Evolutionary conservation across 2,797 vertebrate species (phyloP).

Genomic region (Betta splendens): DNA sequence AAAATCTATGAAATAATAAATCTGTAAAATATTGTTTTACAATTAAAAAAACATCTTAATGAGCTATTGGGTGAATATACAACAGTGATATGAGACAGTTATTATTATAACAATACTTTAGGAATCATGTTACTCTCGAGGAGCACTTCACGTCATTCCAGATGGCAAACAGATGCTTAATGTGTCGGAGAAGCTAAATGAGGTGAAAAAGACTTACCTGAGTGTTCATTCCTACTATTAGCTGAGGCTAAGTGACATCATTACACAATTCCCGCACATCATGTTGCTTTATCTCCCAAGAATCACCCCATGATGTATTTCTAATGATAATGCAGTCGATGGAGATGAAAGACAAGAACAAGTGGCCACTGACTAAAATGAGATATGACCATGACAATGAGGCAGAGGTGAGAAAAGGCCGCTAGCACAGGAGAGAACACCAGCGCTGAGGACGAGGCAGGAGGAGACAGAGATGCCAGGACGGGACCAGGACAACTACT

Average conservation of each 20-base stretch:
- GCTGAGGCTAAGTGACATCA: constrained; percentile 8
- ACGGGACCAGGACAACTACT: constrained; percentile 26
- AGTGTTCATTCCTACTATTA: constrained; percentile 29
- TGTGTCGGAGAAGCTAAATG: constrained; percentile 37
- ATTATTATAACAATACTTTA: constrained; percentile 1
- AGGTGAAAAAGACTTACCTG: constrained; percentile 56
- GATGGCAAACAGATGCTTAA: constrained; percentile 48
- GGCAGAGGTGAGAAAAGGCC: constrained; percentile 22
- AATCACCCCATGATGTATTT: constrained; percentile 10
- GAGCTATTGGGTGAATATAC: too few relatives aligned
- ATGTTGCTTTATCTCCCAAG: neutral
- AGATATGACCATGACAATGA: constrained; percentile 33
- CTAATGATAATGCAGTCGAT: constrained; percentile 22
- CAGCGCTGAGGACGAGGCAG: constrained; percentile 25
- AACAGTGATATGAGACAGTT: too few relatives aligned
- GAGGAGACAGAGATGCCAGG: constrained; percentile 15
- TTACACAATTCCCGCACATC: constrained; percentile 22
- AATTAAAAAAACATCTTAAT: too few relatives aligned
- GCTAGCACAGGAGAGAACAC: constrained; percentile 12
- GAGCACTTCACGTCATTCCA: constrained; percentile 32
- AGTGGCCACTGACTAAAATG: constrained; percentile 28
- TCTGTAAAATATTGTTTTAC: too few relatives aligned
- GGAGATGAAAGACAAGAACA: constrained; percentile 23
- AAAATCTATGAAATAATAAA: too few relatives aligned
- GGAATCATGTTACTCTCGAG: constrained; percentile 26